These are phyloP conservation scores for Hyaena hyaena DNA, from an alignment of 2,113 vertebrate genomes.

Conservation along the genomic window DNA sequence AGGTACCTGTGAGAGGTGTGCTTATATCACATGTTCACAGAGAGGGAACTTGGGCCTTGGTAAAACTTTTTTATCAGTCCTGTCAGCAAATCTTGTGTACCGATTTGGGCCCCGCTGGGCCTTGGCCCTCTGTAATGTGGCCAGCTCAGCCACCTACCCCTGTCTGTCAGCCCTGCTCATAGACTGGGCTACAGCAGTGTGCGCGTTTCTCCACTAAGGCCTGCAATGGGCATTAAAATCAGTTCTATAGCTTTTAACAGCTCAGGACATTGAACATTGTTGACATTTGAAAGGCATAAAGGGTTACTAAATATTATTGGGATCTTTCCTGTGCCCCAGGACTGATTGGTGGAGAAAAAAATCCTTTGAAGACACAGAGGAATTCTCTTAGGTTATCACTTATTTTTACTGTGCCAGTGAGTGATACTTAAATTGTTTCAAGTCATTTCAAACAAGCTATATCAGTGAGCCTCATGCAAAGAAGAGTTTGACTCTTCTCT, in stretches of 20 bases:
- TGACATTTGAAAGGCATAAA: neutral
- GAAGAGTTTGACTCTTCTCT: neutral
- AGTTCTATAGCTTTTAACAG: neutral
- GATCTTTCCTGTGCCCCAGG: neutral
- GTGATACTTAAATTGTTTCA: neutral
- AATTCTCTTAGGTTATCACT: neutral
- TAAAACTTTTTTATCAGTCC: neutral
- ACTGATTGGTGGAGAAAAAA: neutral
- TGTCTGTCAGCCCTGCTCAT: no score
- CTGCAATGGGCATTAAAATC: neutral
- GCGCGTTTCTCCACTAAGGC: neutral
- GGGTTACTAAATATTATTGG: neutral
- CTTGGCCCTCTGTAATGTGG: neutral
- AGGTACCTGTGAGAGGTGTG: rapidly evolving
- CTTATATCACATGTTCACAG: neutral
- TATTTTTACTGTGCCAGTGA: neutral
- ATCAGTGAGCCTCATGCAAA: neutral
- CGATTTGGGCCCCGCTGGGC: neutral
- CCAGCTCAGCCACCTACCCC: neutral
- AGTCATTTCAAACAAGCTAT: constrained; percentile 14
- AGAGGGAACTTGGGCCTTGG: neutral
- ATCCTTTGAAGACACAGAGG: neutral
- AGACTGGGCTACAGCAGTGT: neutral
- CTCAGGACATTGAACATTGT: neutral
- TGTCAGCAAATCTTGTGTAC: neutral